Conservation (phyloP, 2,797 vertebrate species). For the Phataginus tricuspis region DNA sequence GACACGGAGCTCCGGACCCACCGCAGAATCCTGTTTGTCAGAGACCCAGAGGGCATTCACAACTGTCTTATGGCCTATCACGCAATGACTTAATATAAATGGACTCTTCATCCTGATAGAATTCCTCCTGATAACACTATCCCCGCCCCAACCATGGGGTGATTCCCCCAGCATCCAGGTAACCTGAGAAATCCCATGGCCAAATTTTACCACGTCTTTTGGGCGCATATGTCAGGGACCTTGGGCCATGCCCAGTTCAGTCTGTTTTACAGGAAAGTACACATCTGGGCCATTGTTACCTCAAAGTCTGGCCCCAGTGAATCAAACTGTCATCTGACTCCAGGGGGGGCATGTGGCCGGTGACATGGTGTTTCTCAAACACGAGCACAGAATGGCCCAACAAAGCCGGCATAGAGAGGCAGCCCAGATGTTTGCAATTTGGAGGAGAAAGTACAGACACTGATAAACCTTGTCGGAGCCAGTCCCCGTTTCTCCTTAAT, state of each 20-base stretch:
- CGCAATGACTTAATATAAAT: not conserved
- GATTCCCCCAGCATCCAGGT: not conserved
- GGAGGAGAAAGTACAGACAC: slow-evolving; percentile 80
- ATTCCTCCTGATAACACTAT: not conserved
- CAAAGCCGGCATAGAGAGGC: slow-evolving; percentile 76
- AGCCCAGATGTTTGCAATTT: slow-evolving; percentile 85
- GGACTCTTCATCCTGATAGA: not conserved
- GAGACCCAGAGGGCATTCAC: not conserved
- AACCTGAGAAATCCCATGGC: not conserved
- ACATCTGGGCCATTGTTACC: slow-evolving; percentile 74
- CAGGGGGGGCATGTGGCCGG: slow-evolving; percentile 76
- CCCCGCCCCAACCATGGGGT: not conserved
- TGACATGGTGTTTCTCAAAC: slow-evolving; percentile 83
- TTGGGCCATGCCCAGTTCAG: too few relatives aligned
- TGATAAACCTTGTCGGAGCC: slow-evolving; percentile 79
- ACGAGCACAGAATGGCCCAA: slow-evolving; percentile 80
- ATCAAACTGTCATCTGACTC: slow-evolving; percentile 78
- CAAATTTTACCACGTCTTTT: not conserved
- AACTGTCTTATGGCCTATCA: not conserved
- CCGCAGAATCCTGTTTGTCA: not conserved
- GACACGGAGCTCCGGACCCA: not conserved
- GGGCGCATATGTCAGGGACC: not conserved
- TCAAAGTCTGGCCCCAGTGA: slow-evolving; percentile 78
- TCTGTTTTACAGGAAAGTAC: slow-evolving; percentile 64
- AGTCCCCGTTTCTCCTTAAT: slow-evolving; percentile 78